These are phyloP conservation scores for Hippocampus barbouri DNA, from an alignment of 2,113 vertebrate genomes.

Conservation along the genomic window DNA sequence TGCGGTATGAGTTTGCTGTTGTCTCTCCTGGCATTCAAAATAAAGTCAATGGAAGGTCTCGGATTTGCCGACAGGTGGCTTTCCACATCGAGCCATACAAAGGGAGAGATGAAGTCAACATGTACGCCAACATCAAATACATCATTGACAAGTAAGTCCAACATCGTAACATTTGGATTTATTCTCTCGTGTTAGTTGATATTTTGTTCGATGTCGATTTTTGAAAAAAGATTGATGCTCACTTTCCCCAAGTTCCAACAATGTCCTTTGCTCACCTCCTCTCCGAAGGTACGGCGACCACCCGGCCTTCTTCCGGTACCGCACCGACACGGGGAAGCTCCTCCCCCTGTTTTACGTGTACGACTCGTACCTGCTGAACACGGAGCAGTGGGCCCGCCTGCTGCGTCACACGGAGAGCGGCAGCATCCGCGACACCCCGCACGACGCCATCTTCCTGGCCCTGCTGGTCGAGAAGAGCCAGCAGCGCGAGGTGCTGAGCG, in stretches of 20 bases:
- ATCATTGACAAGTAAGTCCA: constrained; percentile 88
- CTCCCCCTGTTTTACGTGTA: constrained; percentile 95
- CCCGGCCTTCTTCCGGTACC: constrained; percentile 89
- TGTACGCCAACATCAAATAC: constrained; percentile 88
- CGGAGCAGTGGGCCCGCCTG: constrained; percentile 86
- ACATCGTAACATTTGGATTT: neutral
- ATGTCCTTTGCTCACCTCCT: neutral
- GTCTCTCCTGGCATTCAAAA: neutral
- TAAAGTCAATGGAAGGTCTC: neutral
- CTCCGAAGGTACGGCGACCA: constrained; percentile 86
- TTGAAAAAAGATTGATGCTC: too few species aligned
- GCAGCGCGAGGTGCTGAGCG: constrained; percentile 82
- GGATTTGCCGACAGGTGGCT: constrained; percentile 75
- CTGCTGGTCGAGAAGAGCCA: constrained; percentile 93
- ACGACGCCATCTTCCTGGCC: constrained; percentile 87
- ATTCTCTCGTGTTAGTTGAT: too few species aligned
- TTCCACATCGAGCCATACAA: constrained; percentile 97
- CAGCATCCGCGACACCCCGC: constrained; percentile 83
- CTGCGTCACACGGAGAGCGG: constrained; percentile 78
- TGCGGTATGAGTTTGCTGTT: neutral
- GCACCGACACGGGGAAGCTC: constrained; percentile 77
- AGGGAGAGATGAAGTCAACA: constrained; percentile 85
- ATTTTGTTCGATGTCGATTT: too few species aligned
- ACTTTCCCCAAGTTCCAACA: too few species aligned
- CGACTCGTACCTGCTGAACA: constrained; percentile 90